Evolutionary conservation across 2,113 vertebrate species (phyloP).

Genomic region (Neoarius graeffei): DNA sequence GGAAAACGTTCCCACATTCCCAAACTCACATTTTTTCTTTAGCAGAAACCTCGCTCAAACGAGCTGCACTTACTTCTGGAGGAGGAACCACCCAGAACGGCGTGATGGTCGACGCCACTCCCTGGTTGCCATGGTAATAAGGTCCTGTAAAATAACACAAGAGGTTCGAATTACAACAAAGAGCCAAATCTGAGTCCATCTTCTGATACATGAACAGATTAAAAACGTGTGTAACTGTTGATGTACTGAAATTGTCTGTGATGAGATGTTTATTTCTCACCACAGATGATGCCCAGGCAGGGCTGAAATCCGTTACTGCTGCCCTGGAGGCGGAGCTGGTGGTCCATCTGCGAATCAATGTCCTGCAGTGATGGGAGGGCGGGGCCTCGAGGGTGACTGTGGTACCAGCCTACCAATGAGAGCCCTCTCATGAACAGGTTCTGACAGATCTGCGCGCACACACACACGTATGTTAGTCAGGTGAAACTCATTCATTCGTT

Average conservation of each 20-base stretch:
- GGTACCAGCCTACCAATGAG: conserved; percentile 96
- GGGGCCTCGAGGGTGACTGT: conserved; percentile 89
- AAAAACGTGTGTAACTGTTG: neutral
- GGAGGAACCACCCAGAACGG: conserved; percentile 97
- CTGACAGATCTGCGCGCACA: conserved; percentile 84
- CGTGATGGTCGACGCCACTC: conserved; percentile 86
- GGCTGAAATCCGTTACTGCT: conserved; percentile 93
- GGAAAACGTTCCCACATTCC: neutral
- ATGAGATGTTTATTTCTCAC: conserved; percentile 65
- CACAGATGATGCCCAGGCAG: conserved; percentile 92
- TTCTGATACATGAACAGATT: neutral
- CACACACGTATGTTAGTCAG: neutral
- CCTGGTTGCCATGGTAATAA: conserved; percentile 87
- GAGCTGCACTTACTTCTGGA: conserved; percentile 77
- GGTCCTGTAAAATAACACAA: conserved; percentile 73
- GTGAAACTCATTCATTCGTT: neutral
- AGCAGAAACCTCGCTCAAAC: neutral
- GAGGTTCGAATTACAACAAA: neutral
- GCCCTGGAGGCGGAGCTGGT: conserved; percentile 92
- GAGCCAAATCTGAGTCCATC: neutral
- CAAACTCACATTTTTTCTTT: neutral
- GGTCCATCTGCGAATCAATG: conserved; percentile 95
- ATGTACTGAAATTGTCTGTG: neutral
- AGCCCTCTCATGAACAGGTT: conserved; percentile 91
- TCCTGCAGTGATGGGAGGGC: conserved; percentile 91